A percentile compares a stretch with the other conserved stretches of the same genome.
Conservation (phyloP, 2,797 vertebrate genomes). For the Chromis chromis region DNA sequence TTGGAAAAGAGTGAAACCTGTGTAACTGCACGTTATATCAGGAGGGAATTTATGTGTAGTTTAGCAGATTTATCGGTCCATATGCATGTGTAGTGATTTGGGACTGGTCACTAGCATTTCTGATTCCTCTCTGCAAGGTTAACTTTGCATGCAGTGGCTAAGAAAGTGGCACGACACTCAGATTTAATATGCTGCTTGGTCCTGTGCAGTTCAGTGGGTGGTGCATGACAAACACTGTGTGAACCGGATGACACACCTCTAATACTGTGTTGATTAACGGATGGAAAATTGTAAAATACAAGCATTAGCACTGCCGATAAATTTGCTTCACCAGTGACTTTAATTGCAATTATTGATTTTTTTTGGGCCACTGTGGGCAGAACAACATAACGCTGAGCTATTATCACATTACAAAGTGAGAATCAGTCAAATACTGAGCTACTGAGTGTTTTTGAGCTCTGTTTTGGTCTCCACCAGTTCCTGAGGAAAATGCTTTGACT, state of each 20-base stretch:
- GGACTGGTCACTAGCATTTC: neutral
- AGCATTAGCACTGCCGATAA: neutral
- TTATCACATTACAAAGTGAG: neutral
- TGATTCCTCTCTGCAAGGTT: neutral
- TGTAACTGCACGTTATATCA: neutral
- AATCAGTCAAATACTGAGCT: neutral
- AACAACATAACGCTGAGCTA: neutral
- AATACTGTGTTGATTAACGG: neutral
- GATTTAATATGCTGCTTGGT: constrained; percentile 7
- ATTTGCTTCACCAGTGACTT: neutral
- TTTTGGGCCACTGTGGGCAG: neutral
- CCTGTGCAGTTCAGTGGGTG: neutral
- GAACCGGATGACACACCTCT: constrained; percentile 5
- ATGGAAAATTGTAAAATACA: neutral
- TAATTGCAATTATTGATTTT: neutral
- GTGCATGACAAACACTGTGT: neutral
- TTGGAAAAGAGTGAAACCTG: constrained; percentile 22
- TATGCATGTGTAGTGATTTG: neutral
- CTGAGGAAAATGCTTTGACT: no score
- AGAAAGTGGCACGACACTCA: neutral
- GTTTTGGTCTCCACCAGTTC: neutral
- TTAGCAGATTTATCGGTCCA: no score
- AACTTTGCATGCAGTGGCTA: neutral
- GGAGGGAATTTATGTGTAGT: neutral
- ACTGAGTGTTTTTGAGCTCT: neutral